Conservation (phyloP, 1,140 invertebrate genomes). For the Ceratitis capitata region DNA sequence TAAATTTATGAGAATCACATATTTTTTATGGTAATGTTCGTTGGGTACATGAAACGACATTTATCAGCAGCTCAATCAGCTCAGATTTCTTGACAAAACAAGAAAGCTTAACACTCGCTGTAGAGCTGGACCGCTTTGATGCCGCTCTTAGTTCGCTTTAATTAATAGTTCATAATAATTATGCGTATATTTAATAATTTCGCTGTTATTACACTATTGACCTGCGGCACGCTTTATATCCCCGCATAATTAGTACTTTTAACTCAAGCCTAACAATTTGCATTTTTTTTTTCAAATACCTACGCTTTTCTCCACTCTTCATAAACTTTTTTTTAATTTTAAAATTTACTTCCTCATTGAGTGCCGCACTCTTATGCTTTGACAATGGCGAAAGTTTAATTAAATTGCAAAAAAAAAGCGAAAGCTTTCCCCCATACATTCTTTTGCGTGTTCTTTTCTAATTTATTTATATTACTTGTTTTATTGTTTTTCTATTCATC, state of each 20-base stretch:
- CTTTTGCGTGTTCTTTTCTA: background rate
- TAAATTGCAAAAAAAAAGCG: background rate
- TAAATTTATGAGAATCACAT: no score
- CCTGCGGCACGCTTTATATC: background rate
- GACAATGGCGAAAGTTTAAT: background rate
- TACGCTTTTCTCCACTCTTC: background rate
- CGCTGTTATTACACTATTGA: background rate
- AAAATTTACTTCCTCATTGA: background rate
- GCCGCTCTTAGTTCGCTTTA: background rate
- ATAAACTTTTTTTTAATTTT: background rate
- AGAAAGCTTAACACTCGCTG: background rate
- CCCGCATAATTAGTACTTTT: background rate
- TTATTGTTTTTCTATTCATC: no score
- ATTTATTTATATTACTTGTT: background rate
- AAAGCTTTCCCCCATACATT: background rate
- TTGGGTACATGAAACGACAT: background rate
- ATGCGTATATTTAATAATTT: background rate
- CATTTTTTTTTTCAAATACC: background rate
- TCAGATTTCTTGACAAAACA: background rate
- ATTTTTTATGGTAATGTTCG: no score
- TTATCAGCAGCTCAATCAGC: background rate
- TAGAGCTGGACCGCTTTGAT: background rate
- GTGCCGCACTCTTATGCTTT: background rate
- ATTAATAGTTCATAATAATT: conserved; percentile 16
- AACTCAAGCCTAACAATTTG: background rate